phyloP scores from a whole-genome alignment of 2,113 vertebrate species.

The Taxidea taxus region DNA sequence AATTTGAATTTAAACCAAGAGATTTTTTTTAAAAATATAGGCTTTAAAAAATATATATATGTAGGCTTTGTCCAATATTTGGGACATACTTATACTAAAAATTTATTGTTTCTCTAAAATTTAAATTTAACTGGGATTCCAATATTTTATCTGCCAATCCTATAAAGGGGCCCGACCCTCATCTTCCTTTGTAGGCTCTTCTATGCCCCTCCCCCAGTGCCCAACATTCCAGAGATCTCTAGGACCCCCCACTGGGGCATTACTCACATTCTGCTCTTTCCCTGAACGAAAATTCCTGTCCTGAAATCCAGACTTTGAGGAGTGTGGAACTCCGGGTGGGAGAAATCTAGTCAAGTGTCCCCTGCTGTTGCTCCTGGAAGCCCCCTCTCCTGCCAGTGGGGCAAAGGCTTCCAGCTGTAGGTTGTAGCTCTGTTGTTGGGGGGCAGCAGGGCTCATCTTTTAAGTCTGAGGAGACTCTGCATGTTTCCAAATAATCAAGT shows the following conservation, averaged over 20 bases:
- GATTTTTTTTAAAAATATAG: not conserved
- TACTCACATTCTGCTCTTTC: not conserved
- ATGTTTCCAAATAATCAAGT: not conserved
- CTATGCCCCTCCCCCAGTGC: fast-evolving
- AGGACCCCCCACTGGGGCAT: not conserved
- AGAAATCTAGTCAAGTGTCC: not conserved
- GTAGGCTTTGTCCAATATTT: not conserved
- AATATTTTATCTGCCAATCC: not conserved
- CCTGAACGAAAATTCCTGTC: not conserved
- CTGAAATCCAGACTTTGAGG: not conserved
- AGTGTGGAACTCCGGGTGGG: not conserved
- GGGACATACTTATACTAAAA: not conserved
- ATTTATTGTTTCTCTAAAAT: not conserved
- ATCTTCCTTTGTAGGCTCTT: not conserved
- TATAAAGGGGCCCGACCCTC: not conserved
- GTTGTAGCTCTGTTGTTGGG: not conserved
- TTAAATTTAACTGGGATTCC: not conserved
- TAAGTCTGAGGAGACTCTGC: not conserved
- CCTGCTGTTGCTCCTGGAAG: not conserved
- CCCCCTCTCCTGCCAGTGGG: not conserved
- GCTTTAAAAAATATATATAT: not conserved
- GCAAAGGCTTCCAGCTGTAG: not conserved
- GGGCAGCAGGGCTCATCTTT: not conserved
- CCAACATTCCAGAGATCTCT: not conserved
- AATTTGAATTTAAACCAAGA: slow-evolving; percentile 7